A percentile compares a stretch with the other conserved stretches of the same genome.
Conservation (phyloP, 2,888 invertebrate genomes). For the Diplolepis rosae region DNA sequence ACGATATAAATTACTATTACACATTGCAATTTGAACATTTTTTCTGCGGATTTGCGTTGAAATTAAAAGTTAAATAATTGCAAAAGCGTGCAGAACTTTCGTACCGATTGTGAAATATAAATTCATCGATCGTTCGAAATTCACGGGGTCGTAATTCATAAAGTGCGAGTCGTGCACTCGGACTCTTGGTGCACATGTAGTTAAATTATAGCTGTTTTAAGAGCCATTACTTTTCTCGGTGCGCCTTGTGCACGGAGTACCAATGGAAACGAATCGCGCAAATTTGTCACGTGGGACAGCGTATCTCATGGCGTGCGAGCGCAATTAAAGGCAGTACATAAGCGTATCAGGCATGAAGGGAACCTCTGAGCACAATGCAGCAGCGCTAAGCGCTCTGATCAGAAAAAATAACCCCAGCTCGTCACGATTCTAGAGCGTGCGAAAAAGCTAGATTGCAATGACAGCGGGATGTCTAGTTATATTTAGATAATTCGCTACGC, state of each 20-base stretch:
- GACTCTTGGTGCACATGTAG: slow-evolving; percentile 1
- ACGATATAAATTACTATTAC: too few species aligned
- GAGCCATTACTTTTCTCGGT: slow-evolving; percentile 29
- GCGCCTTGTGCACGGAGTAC: not conserved
- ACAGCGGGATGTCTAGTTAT: too few species aligned
- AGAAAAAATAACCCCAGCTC: slow-evolving; percentile 14
- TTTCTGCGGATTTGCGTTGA: too few species aligned
- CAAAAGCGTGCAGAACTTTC: slow-evolving; percentile 15
- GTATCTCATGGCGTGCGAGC: slow-evolving; percentile 30
- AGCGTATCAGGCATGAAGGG: slow-evolving; percentile 6
- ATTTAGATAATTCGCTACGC: slow-evolving; percentile 3
- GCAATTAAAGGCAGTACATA: slow-evolving; percentile 34
- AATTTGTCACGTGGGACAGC: slow-evolving; percentile 34
- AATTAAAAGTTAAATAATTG: not conserved
- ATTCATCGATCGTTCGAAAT: slow-evolving; percentile 37
- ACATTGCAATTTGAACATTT: too few species aligned
- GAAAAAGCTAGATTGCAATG: not conserved
- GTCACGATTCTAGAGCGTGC: slow-evolving; percentile 28
- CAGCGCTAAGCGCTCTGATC: not conserved
- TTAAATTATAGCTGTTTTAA: slow-evolving; percentile 38
- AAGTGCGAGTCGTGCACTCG: not conserved
- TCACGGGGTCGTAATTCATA: slow-evolving; percentile 31
- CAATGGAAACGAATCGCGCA: slow-evolving; percentile 34
- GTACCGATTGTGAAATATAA: slow-evolving; percentile 29
- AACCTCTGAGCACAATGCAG: not conserved